phyloP scores from a whole-genome alignment of 2,888 invertebrate species.

The Balanococcus diminutus region DNA sequence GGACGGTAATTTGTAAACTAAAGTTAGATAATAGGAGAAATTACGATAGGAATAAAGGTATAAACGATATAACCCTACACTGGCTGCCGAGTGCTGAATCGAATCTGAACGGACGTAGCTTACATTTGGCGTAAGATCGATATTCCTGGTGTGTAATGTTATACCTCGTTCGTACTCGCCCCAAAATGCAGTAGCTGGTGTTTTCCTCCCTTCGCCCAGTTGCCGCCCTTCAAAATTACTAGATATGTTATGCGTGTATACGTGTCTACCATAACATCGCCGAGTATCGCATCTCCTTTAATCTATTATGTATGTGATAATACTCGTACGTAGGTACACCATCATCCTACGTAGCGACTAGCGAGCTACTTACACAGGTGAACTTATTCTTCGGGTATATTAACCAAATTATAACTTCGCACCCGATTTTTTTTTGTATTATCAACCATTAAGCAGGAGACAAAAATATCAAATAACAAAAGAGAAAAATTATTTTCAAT shows the following conservation, averaged over 20 bases:
- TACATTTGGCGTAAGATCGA: constrained; percentile 51
- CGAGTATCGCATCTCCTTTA: constrained; percentile 43
- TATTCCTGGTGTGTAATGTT: constrained; percentile 52
- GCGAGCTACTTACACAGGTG: constrained; percentile 31
- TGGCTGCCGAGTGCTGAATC: constrained; percentile 50
- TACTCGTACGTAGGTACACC: constrained; percentile 16
- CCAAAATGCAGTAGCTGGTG: constrained; percentile 52
- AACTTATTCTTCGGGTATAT: background rate
- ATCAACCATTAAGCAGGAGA: background rate
- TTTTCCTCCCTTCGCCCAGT: constrained; percentile 43
- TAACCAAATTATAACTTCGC: background rate
- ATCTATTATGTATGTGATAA: constrained; percentile 42
- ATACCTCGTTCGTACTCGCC: constrained; percentile 45
- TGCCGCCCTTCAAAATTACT: constrained; percentile 53
- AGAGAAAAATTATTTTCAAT: too few relatives aligned
- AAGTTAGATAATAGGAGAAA: constrained; percentile 41
- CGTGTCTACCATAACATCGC: constrained; percentile 50
- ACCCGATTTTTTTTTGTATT: background rate
- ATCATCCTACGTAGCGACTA: constrained; percentile 7
- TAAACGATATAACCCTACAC: constrained; percentile 44
- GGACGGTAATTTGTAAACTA: constrained; percentile 27
- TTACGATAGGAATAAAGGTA: constrained; percentile 27
- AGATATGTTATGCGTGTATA: constrained; percentile 42
- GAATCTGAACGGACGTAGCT: constrained; percentile 49
- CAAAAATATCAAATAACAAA: too few relatives aligned